These are phyloP conservation scores for Corythaixoides concolor DNA, from an alignment of 2,113 vertebrate genomes.

Conservation along the genomic window DNA sequence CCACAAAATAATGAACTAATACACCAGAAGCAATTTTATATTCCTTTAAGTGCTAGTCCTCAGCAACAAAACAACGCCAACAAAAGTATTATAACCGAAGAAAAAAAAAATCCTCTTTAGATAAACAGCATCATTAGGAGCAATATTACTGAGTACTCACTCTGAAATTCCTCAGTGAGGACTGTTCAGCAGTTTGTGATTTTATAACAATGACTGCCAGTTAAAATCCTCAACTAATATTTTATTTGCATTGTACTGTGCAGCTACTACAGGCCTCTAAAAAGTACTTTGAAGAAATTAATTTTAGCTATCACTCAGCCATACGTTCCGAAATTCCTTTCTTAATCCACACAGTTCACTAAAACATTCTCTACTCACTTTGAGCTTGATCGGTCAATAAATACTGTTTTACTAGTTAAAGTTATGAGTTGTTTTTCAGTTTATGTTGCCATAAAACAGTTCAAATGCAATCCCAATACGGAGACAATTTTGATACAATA, in stretches of 20 bases:
- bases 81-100: background rate
- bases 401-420: conserved; percentile 32
- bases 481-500: background rate
- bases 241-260: background rate
- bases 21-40: background rate
- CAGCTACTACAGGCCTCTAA: conserved; percentile 32
- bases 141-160: background rate
- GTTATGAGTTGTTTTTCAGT: conserved; percentile 50
- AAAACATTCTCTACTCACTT: conserved; percentile 3
- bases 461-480: background rate
- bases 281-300: conserved; percentile 29
- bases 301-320: conserved; percentile 3
- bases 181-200: background rate
- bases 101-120: background rate
- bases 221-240: background rate
- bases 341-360: background rate
- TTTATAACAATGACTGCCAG: background rate
- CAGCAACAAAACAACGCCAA: background rate
- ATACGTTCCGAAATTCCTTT: conserved; percentile 2
- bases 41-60: background rate
- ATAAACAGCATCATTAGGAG: background rate
- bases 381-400: conserved; percentile 20
- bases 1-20: background rate
- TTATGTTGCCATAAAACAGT: conserved; percentile 38
- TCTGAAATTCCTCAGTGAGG: background rate